phyloP scores from a whole-genome alignment of 1,140 invertebrate genomes.

The Scaptomyza graminum region DNA sequence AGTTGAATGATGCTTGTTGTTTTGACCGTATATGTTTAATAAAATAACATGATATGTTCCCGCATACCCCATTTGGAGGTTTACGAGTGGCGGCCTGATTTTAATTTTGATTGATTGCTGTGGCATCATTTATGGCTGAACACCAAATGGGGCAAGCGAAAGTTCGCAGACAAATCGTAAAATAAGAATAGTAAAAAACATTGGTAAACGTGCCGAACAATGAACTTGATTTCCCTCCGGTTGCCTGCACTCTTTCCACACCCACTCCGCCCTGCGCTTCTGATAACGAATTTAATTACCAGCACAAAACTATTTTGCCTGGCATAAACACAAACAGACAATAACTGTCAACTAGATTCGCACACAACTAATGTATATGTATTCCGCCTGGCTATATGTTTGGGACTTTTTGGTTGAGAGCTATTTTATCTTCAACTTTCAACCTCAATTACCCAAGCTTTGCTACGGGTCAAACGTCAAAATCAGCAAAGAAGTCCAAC shows the following conservation, averaged over 20 bases:
- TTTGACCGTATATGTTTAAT: slow-evolving; percentile 3
- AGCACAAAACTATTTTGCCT: too few relatives aligned
- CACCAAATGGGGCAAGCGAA: slow-evolving; percentile 18
- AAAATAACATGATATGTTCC: not conserved
- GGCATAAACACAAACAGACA: too few relatives aligned
- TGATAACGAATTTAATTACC: too few relatives aligned
- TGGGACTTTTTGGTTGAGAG: slow-evolving; percentile 2
- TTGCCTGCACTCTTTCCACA: not conserved
- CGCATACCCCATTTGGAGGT: slow-evolving; percentile 22
- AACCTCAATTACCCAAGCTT: slow-evolving; percentile 15
- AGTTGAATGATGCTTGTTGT: too few relatives aligned
- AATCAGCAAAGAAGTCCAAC: not conserved
- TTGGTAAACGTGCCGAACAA: slow-evolving; percentile 6
- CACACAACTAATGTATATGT: not conserved
- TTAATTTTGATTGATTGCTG: slow-evolving; percentile 76
- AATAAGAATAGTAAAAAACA: slow-evolving; percentile 5
- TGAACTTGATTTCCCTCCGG: slow-evolving; percentile 7
- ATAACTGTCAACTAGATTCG: too few relatives aligned
- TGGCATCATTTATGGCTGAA: slow-evolving; percentile 31
- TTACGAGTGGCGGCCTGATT: slow-evolving; percentile 52
- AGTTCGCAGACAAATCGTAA: not conserved
- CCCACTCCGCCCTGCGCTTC: not conserved
- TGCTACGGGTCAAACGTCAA: slow-evolving; percentile 9
- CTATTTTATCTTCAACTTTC: not conserved
- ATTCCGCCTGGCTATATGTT: slow-evolving; percentile 1